Base-by-base conservation (phyloP, 1,140 invertebrate genomes). In the Drosophila cardini region DNA sequence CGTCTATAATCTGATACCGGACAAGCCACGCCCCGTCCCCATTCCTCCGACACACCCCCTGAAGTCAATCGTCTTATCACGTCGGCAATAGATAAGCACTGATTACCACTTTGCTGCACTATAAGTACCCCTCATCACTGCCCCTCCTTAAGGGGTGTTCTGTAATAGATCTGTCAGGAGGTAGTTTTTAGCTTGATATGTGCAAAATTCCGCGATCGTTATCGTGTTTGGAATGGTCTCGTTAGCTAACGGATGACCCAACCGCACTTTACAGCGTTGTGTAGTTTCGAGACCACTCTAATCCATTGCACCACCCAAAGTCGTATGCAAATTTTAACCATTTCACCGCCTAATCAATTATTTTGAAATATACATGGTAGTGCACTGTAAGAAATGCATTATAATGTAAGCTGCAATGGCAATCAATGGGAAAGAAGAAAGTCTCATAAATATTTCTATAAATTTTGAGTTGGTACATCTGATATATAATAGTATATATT, bases 171-270 rank as follows among this genome's bases (percentile, higher is more conserved):
- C 46, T 72, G 70, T 45, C 61, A 32, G 40, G 18, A 60, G 26
- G 57, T 55, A 40, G 55, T 36, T 55, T 57, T 71, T 11, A 48
- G 62, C 70, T 87, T 87, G 74, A 80, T 89, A 87, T 89, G 74
- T 72, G 84, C 77, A 34, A 75, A 61, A 75, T 69, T 62, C 45
- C 21, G 68, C 76, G 84, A 89, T 89, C 84, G 85, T 83, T 91
- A 91, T 91, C 90, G 90, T 90, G 90, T 91, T 91, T 91, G 90
- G 90, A 91, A 91, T 91, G 90, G 90, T 86, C 85, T 91, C 90
- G 90, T 82, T 91, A 90, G 90, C 90, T 91, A 91, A 91, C 79
- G 85, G 72, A 86, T 80, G 70, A 78, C 61, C 76, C 52, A 75
- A 72, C 79, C 85, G 76, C 75, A 74, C 46, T 56, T 72, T 72